Base-by-base conservation (phyloP, 2,888 invertebrate genomes). In the Hyalella azteca region DNA sequence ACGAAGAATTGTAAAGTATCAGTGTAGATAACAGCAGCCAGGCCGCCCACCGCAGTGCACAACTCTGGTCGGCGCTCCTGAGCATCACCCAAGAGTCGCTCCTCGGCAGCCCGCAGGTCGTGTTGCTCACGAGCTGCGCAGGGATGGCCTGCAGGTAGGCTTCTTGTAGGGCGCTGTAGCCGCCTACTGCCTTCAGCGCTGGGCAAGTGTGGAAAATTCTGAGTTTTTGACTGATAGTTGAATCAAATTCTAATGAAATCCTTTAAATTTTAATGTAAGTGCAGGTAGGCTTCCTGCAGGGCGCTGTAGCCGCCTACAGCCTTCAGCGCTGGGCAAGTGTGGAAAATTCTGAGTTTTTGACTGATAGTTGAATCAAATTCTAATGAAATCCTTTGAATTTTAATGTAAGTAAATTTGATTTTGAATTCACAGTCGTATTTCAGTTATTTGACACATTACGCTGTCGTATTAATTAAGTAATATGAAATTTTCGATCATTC, bases 41-140 rank as follows among this genome's bases (percentile, higher is more conserved):
- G 81, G 15, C 87, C 87, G 50, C 87, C 90, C 90, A 90, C 2
- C 90, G 90, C 87, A 90, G 88, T 83, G 89, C 89, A 29, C 87
- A 87, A 82, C 86, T 81, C 9, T 87, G 87, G 48, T 86, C 86
- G 40, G 82, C 81, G 75, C 78, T 80, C 15, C 90, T 85, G 41
- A 90, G 85, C 88, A 90, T 88, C 77, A 86, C 86, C 87, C 89
- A 89, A 0, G 89, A 87, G 80, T 89, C 87, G 4, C 45, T 13
- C 9, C 84, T 59, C 1, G 87, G 87, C 49, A 85, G 77, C 0
- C 87, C 87, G 82, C 87, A 87, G 1, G 86, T 86, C 7, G 85
- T 82, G 80, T 86, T 86, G 13, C 81, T 77, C 19, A 86, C 78
- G 4, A 86, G 81, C 9, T 82, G 79, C 13, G 84, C 86, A 3